These are phyloP conservation scores for Camponotus floridanus DNA, from an alignment of 1,140 invertebrate genomes.

Conservation along the genomic window DNA sequence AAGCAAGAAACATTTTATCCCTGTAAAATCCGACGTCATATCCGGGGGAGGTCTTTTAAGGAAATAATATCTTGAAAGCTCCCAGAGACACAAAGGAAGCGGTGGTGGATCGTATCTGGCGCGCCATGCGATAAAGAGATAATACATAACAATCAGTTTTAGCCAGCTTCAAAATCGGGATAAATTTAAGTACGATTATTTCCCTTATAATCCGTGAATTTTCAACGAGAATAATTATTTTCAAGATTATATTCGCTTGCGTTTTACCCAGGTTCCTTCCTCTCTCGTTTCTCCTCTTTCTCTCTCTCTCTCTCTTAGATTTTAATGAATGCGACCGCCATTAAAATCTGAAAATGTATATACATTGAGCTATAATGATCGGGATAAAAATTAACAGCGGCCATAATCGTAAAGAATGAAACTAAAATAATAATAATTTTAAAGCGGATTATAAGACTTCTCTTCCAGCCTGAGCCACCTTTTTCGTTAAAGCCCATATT, in stretches of 20 bases:
- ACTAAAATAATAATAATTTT: slow-evolving; percentile 49
- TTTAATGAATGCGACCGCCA: slow-evolving; percentile 31
- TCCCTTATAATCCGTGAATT: slow-evolving; percentile 42
- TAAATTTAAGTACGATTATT: slow-evolving; percentile 53
- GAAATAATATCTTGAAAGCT: slow-evolving; percentile 39
- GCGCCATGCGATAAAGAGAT: slow-evolving; percentile 48
- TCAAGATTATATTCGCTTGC: slow-evolving; percentile 32
- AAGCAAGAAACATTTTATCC: slow-evolving; percentile 16
- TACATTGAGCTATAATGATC: slow-evolving; percentile 29
- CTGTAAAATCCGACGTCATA: slow-evolving; percentile 12
- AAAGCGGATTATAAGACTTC: slow-evolving; percentile 62
- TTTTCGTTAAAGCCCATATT: not conserved
- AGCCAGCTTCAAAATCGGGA: slow-evolving; percentile 29
- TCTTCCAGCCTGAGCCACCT: not conserved
- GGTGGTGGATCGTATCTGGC: slow-evolving; percentile 34
- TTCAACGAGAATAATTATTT: slow-evolving; percentile 50
- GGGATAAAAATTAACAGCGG: slow-evolving; percentile 64
- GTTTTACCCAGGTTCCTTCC: not conserved
- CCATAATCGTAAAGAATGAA: slow-evolving; percentile 47
- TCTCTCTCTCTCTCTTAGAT: no score
- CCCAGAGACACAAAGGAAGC: not conserved
- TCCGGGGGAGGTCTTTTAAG: not conserved
- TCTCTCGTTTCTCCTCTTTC: not conserved
- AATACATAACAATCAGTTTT: slow-evolving; percentile 36
- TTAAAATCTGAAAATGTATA: not conserved